phyloP scores from a whole-genome alignment of 2,113 vertebrate genomes.

The Myodes glareolus region DNA sequence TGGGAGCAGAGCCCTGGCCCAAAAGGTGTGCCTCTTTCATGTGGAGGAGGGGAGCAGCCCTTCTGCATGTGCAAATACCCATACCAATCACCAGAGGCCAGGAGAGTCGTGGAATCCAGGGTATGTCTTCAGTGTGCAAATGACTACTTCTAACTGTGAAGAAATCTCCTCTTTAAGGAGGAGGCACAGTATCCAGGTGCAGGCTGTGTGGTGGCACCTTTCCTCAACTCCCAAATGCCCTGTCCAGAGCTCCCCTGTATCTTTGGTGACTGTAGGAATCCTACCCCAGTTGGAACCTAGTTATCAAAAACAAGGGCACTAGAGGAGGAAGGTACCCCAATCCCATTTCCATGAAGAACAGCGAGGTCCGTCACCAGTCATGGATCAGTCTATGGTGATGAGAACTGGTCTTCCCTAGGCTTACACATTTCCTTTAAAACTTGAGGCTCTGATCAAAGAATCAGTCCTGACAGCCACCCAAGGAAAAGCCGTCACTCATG shows the following conservation, averaged over 20 bases:
- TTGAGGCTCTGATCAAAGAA: not conserved
- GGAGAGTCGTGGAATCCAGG: not conserved
- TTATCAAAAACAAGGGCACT: not conserved
- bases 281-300: not conserved
- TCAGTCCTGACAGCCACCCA: not conserved
- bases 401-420: not conserved
- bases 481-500: not conserved
- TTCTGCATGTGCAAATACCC: not conserved
- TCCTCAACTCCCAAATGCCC: not conserved
- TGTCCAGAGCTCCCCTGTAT: not conserved
- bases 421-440: not conserved
- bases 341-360: not conserved
- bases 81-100: not conserved
- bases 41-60: not conserved
- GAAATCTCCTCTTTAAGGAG: not conserved
- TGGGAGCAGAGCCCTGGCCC: not conserved
- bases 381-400: not conserved
- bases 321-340: not conserved
- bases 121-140: not conserved
- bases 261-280: not conserved
- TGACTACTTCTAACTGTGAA: not conserved
- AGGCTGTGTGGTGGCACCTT: not conserved
- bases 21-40: not conserved
- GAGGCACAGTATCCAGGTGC: not conserved
- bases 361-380: not conserved